Evolutionary conservation across 2,888 invertebrate genomes (phyloP).

Genomic region (Zhuqinia jingwanae): DNA sequence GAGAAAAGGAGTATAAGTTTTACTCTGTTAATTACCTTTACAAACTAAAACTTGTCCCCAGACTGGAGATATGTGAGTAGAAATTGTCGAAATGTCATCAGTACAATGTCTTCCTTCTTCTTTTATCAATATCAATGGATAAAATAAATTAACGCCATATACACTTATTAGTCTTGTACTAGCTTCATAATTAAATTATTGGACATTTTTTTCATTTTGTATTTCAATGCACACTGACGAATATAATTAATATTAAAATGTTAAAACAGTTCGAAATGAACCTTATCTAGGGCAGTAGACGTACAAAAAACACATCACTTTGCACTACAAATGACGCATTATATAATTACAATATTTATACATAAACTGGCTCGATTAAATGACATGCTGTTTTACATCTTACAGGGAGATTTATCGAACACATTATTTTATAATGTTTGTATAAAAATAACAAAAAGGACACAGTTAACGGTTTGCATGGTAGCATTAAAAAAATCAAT

Average conservation of each 20-base stretch:
- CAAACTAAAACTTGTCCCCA: not conserved
- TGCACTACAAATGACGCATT: not conserved
- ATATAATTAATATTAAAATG: not conserved
- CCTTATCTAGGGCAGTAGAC: not conserved
- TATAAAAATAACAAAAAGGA: constrained; percentile 20
- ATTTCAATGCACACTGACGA: not conserved
- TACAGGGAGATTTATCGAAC: constrained; percentile 7
- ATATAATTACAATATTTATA: not conserved
- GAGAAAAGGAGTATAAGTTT: not conserved
- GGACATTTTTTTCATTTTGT: not conserved
- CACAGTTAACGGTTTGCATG: too few relatives aligned
- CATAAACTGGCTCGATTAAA: constrained; percentile 18
- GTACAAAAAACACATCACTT: not conserved
- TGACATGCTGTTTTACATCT: not conserved
- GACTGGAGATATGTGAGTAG: not conserved
- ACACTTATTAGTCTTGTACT: not conserved
- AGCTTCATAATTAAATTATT: not conserved
- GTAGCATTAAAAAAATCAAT: too few relatives aligned
- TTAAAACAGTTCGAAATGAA: constrained; percentile 20
- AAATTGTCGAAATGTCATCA: not conserved
- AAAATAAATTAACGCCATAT: not conserved
- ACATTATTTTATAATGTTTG: constrained; percentile 20
- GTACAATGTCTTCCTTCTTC: not conserved
- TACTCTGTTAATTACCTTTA: not conserved
- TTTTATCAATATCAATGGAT: not conserved